These are phyloP conservation scores for Oryzias sinensis DNA, from an alignment of 2,797 vertebrate genomes.

Conservation along the genomic window DNA sequence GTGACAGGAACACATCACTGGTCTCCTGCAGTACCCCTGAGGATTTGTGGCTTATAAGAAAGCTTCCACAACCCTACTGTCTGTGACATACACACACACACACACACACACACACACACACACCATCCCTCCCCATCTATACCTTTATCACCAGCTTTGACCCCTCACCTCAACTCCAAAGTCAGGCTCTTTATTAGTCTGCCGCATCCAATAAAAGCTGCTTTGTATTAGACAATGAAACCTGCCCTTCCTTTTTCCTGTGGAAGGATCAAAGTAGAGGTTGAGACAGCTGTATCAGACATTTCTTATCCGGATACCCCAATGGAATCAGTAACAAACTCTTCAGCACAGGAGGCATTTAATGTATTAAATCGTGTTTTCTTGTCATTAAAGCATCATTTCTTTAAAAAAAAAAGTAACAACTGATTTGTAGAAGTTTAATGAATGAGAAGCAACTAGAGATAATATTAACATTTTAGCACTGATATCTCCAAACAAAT, in stretches of 20 bases:
- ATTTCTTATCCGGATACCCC: slow-evolving; percentile 25
- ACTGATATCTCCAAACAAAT: not conserved
- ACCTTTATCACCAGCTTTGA: slow-evolving; percentile 64
- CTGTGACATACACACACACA: slow-evolving; percentile 20
- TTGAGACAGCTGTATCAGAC: slow-evolving; percentile 50
- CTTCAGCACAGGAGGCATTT: not conserved
- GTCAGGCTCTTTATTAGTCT: slow-evolving; percentile 74
- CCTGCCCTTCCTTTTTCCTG: slow-evolving; percentile 26
- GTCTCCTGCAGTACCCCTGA: slow-evolving; percentile 53
- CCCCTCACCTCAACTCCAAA: slow-evolving; percentile 67
- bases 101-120: slow-evolving; percentile 23
- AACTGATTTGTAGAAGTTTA: not conserved
- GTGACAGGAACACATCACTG: slow-evolving; percentile 55
- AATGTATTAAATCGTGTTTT: not conserved
- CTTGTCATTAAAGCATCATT: not conserved
- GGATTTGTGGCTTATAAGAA: slow-evolving; percentile 58
- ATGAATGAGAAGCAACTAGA: not conserved
- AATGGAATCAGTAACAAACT: slow-evolving; percentile 8
- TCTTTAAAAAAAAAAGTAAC: not conserved
- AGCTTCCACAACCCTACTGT: slow-evolving; percentile 19
- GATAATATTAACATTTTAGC: not conserved
- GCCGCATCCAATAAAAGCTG: slow-evolving; percentile 73
- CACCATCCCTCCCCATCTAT: slow-evolving; percentile 48
- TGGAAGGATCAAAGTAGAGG: slow-evolving; percentile 47
- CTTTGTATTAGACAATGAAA: slow-evolving; percentile 61